A percentile compares a stretch with the other conserved stretches of the same genome.
phyloP scores from a whole-genome alignment of 2,888 invertebrate species.

The Epistrophe eligans region DNA sequence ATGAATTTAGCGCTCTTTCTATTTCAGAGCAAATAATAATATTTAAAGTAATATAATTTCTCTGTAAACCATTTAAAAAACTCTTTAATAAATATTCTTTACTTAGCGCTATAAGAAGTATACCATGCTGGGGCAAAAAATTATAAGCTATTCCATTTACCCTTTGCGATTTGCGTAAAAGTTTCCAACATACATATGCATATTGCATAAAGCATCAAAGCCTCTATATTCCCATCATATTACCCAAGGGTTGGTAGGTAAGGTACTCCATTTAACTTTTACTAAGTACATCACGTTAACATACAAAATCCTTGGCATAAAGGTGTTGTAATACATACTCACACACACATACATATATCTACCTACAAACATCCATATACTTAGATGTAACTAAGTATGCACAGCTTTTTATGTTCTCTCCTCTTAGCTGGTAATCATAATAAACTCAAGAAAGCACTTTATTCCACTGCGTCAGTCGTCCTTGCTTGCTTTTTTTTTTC shows the following conservation, averaged over 20 bases:
- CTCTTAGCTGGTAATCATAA: slow-evolving; percentile 40
- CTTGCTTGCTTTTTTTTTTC: slow-evolving; percentile 20
- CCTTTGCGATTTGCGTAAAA: slow-evolving; percentile 37
- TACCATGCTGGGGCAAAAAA: not conserved
- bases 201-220: no score
- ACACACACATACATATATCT: not conserved
- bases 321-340: slow-evolving; percentile 35
- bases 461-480: not conserved
- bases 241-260: slow-evolving; percentile 16
- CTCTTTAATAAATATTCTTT: slow-evolving; percentile 9
- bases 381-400: not conserved
- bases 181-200: slow-evolving; percentile 4
- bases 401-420: slow-evolving; percentile 16
- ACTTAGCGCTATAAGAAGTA: not conserved
- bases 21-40: not conserved
- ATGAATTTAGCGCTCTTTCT: not conserved
- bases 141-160: slow-evolving; percentile 43
- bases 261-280: slow-evolving; percentile 66
- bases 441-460: slow-evolving; percentile 60
- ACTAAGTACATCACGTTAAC: slow-evolving; percentile 71
- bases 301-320: slow-evolving; percentile 66
- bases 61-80: not conserved
- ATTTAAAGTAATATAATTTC: not conserved
- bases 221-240: not conserved
- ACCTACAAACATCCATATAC: not conserved